A percentile compares a stretch with the other conserved stretches of the same genome.
Conservation (phyloP, 2,888 invertebrate genomes). For the Pristionchus entomophagus region DNA sequence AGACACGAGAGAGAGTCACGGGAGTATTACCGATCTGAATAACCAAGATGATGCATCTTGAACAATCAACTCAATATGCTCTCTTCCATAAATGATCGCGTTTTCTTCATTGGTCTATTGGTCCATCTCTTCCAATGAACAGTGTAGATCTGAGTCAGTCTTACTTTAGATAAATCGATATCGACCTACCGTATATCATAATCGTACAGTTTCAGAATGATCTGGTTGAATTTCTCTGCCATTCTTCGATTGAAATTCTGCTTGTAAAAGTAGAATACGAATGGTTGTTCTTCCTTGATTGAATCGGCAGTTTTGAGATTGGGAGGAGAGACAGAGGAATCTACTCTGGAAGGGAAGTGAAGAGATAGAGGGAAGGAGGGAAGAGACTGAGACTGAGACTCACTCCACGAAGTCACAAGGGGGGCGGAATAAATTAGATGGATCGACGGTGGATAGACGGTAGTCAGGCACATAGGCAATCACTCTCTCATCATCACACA, state of each 20-base stretch:
- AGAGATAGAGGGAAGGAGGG: not conserved
- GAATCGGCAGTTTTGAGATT: constrained; percentile 46
- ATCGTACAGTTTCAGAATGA: constrained; percentile 41
- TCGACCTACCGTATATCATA: constrained; percentile 15
- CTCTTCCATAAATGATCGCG: not conserved
- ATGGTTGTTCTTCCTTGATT: constrained; percentile 48
- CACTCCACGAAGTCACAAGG: constrained; percentile 48
- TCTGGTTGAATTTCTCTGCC: constrained; percentile 13
- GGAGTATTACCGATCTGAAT: constrained; percentile 34
- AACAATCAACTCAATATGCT: not conserved
- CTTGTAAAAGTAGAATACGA: constrained; percentile 42
- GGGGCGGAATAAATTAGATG: not conserved
- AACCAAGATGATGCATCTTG: not conserved
- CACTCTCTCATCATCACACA: constrained; percentile 41
- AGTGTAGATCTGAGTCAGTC: not conserved
- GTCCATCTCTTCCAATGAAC: constrained; percentile 45
- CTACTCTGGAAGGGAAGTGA: constrained; percentile 22
- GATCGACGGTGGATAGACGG: constrained; percentile 41
- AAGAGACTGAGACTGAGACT: not conserved
- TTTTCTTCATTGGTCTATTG: constrained; percentile 47
- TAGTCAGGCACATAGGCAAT: constrained; percentile 47
- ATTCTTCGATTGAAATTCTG: constrained; percentile 36
- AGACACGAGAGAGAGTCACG: constrained; percentile 30
- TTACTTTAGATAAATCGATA: not conserved
- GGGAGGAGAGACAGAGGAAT: constrained; percentile 38